phyloP scores from a whole-genome alignment of 2,888 invertebrate genomes.

The Lasioglossum calceatum region DNA sequence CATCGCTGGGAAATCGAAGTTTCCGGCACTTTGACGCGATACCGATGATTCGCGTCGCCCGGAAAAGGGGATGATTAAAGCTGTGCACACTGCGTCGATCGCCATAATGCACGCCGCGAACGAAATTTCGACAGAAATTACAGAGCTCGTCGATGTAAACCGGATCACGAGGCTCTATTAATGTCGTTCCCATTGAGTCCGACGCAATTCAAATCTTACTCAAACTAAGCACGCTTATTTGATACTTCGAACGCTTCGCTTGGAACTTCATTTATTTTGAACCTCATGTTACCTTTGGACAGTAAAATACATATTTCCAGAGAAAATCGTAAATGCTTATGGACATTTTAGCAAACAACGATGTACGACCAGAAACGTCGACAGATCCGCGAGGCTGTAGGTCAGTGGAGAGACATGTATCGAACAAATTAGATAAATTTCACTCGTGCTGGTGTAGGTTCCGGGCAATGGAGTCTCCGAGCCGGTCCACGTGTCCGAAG shows the following conservation, averaged over 20 bases:
- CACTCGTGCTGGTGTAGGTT: conserved; percentile 28
- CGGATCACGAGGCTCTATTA: neutral
- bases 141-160: neutral
- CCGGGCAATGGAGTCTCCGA: conserved; percentile 62
- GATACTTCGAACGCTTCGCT: neutral
- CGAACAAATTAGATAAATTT: conserved; percentile 36
- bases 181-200: neutral
- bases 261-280: neutral
- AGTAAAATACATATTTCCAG: neutral
- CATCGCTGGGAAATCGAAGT: conserved; percentile 26
- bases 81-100: neutral
- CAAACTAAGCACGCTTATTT: neutral
- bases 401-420: neutral
- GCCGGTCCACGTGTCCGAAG: conserved; percentile 65
- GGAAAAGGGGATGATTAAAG: conserved; percentile 45
- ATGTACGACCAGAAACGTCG: neutral
- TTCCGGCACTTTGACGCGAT: conserved; percentile 19
- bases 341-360: neutral
- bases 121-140: neutral
- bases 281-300: neutral
- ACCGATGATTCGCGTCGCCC: conserved; percentile 22
- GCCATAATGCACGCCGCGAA: neutral
- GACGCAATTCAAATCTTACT: neutral
- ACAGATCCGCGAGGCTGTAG: neutral
- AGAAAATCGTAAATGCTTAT: neutral